These are phyloP conservation scores for Drosophila nikananu DNA, from an alignment of 1,140 invertebrate genomes.

Conservation along the genomic window DNA sequence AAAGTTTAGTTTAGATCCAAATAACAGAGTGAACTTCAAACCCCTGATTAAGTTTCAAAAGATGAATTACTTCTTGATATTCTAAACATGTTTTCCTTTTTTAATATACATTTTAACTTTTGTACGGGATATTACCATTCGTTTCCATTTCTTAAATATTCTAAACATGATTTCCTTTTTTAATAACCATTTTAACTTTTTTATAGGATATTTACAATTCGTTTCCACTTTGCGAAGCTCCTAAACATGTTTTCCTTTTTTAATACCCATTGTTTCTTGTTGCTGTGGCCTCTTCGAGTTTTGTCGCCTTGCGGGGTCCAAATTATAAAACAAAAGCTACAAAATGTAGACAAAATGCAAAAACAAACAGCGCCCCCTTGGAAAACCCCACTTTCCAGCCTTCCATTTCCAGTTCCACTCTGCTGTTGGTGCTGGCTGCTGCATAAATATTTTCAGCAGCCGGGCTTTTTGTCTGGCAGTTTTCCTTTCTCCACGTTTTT, in stretches of 20 bases:
- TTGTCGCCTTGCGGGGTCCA: slow-evolving; percentile 61
- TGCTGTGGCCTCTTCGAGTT: slow-evolving; percentile 31
- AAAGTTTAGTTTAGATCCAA: too few relatives aligned
- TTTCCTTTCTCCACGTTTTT: slow-evolving; percentile 2
- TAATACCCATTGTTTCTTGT: slow-evolving; percentile 34
- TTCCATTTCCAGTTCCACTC: slow-evolving; percentile 1
- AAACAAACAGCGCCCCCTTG: slow-evolving; percentile 57
- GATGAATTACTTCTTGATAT: background rate
- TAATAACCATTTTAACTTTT: background rate
- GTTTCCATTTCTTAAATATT: too few relatives aligned
- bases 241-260: slow-evolving; percentile 16
- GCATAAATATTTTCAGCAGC: slow-evolving; percentile 77
- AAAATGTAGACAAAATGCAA: slow-evolving; percentile 69
- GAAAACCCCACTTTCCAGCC: background rate
- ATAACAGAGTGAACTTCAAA: background rate
- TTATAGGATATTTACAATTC: background rate
- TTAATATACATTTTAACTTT: too few relatives aligned
- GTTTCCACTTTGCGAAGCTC: background rate
- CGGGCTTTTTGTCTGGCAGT: slow-evolving; percentile 24
- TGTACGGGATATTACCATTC: too few relatives aligned
- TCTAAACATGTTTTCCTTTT: too few relatives aligned
- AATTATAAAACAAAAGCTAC: slow-evolving; percentile 79
- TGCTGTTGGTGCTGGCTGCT: slow-evolving; percentile 78
- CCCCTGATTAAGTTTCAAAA: too few relatives aligned
- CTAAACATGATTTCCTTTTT: too few relatives aligned